Evolutionary conservation across 2,113 vertebrate genomes (phyloP).

Genomic region (Geothlypis trichas): DNA sequence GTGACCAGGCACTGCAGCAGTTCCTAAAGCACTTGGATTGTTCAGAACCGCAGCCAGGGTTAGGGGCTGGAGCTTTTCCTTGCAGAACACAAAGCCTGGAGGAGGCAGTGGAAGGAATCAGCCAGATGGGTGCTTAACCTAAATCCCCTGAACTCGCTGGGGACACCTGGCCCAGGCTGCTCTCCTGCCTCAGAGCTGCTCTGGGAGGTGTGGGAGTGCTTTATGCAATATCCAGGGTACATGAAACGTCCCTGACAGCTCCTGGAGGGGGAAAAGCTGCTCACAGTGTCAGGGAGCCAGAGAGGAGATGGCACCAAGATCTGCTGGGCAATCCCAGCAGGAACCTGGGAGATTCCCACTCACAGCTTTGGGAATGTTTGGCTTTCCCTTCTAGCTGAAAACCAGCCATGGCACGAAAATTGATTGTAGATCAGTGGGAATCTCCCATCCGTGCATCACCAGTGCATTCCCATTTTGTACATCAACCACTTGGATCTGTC

Average conservation of each 20-base stretch:
- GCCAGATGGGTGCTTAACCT: background rate
- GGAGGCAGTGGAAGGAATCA: background rate
- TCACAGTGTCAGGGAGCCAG: rapidly evolving
- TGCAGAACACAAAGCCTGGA: background rate
- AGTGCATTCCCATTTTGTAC: background rate
- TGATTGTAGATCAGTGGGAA: background rate
- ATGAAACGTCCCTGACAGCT: rapidly evolving
- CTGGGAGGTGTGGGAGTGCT: background rate
- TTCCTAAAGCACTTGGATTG: rapidly evolving
- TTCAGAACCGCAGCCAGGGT: rapidly evolving
- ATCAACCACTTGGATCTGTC: background rate
- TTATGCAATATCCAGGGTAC: background rate
- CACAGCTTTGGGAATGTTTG: background rate
- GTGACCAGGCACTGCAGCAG: background rate
- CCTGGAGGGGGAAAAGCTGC: rapidly evolving
- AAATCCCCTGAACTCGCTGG: background rate
- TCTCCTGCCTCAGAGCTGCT: background rate
- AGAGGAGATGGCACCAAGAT: background rate
- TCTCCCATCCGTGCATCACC: background rate
- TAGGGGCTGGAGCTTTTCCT: background rate
- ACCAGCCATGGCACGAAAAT: background rate
- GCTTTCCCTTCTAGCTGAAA: background rate
- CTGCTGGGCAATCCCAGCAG: background rate
- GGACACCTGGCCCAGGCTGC: background rate
- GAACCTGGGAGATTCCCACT: background rate